Conservation (phyloP, 2,113 vertebrate genomes). For the Actenoides hombroni region DNA sequence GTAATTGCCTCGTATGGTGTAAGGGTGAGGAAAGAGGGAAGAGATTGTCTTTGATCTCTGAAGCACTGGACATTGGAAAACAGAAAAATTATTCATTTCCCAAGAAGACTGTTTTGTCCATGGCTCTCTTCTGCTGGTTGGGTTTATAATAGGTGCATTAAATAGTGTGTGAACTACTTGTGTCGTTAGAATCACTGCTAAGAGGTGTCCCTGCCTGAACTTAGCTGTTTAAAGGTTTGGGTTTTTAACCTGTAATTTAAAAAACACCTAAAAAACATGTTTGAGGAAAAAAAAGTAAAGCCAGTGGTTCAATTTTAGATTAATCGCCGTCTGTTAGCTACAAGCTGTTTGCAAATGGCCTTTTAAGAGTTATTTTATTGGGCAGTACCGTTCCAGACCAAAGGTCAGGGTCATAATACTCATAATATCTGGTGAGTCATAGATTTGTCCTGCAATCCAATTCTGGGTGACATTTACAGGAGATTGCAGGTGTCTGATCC, state of each 20-base stretch:
- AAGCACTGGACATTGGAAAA: background rate
- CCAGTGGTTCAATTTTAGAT: background rate
- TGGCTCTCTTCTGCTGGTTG: background rate
- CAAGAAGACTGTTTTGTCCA: background rate
- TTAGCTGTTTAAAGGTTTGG: background rate
- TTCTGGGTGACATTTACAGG: constrained; percentile 31
- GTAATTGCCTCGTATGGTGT: background rate
- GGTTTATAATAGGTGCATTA: background rate
- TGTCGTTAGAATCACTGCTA: background rate
- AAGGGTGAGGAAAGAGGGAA: background rate
- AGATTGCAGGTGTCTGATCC: background rate
- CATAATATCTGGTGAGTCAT: constrained; percentile 48
- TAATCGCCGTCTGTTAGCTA: background rate
- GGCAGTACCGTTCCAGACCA: constrained; percentile 4
- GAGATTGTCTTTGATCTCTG: background rate
- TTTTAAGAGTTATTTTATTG: background rate
- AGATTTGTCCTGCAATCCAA: constrained; percentile 37
- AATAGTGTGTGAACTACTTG: background rate
- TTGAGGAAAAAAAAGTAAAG: background rate
- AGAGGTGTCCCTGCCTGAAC: background rate
- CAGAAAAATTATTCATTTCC: background rate
- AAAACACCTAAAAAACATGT: background rate
- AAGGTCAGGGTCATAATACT: constrained; percentile 38
- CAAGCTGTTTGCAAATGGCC: background rate
- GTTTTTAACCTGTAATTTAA: background rate